These are phyloP conservation scores for Enteromius paludinosus DNA, from an alignment of 2,797 vertebrate species.

Conservation along the genomic window DNA sequence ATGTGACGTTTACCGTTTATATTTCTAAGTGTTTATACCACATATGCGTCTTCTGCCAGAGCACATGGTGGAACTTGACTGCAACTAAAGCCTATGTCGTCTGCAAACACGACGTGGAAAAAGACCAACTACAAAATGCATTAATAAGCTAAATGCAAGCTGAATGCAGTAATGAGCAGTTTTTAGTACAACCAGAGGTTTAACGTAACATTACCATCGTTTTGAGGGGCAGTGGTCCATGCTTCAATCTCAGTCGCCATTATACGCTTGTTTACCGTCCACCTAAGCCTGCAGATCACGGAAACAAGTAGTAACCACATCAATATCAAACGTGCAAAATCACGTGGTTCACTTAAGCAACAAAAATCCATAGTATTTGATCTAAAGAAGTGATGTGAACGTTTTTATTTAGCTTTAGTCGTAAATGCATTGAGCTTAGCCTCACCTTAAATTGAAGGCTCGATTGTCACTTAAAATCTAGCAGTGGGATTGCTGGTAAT, in stretches of 20 bases:
- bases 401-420: not conserved
- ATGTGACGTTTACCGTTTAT: not conserved
- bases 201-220: constrained; percentile 75
- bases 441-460: constrained; percentile 49
- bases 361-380: not conserved
- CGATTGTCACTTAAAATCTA: constrained; percentile 38
- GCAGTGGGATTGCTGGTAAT: constrained; percentile 13
- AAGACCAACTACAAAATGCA: not conserved
- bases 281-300: constrained; percentile 41
- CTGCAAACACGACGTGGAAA: constrained; percentile 67
- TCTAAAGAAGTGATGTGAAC: not conserved
- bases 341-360: not conserved
- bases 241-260: constrained; percentile 82
- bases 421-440: constrained; percentile 16
- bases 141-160: not conserved
- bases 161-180: not conserved
- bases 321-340: constrained; percentile 48
- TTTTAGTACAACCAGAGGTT: not conserved
- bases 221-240: constrained; percentile 68
- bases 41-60: constrained; percentile 49
- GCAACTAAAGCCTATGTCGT: constrained; percentile 70
- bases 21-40: constrained; percentile 15
- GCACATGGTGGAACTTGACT: constrained; percentile 76
- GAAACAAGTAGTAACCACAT: constrained; percentile 49
- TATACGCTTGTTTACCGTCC: constrained; percentile 61